A percentile compares a stretch with the other conserved stretches of the same genome.
phyloP scores from a whole-genome alignment of 1,140 invertebrate species.

The Ceratina australensis region DNA sequence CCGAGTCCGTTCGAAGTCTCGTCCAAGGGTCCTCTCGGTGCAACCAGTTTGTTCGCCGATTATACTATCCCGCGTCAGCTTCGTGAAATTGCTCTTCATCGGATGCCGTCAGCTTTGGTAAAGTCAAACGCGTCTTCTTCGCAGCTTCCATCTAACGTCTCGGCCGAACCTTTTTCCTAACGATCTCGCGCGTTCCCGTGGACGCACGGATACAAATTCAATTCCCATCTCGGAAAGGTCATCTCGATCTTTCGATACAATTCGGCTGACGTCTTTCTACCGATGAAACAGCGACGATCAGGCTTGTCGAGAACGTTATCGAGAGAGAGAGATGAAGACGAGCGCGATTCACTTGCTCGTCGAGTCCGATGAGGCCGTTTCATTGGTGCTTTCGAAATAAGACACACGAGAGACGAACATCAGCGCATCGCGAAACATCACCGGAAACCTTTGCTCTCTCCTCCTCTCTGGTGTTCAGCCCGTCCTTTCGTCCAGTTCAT shows the following conservation, averaged over 20 bases:
- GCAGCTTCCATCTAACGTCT: neutral
- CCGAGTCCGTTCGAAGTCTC: neutral
- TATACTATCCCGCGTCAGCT: no score
- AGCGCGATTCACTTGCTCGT: slow-evolving; percentile 65
- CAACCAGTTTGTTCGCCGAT: slow-evolving; percentile 2
- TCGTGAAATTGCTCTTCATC: neutral
- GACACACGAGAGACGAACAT: slow-evolving; percentile 76
- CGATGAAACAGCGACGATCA: neutral
- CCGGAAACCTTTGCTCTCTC: slow-evolving; percentile 16
- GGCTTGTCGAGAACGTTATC: neutral
- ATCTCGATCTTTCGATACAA: no score
- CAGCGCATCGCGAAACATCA: slow-evolving; percentile 57
- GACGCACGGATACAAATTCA: neutral
- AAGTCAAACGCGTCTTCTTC: neutral
- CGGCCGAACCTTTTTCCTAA: neutral
- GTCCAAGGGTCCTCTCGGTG: neutral
- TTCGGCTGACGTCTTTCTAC: neutral
- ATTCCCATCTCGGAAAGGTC: neutral
- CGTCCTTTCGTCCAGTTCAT: neutral
- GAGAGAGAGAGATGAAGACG: neutral
- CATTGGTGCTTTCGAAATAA: slow-evolving; percentile 76
- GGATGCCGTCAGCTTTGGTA: neutral
- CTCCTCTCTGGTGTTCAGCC: slow-evolving; percentile 16
- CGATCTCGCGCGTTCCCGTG: neutral
- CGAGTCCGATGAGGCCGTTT: slow-evolving; percentile 66